Evolutionary conservation across 2,113 vertebrate species (phyloP).

Genomic region (Microcebus lehilahytsara): DNA sequence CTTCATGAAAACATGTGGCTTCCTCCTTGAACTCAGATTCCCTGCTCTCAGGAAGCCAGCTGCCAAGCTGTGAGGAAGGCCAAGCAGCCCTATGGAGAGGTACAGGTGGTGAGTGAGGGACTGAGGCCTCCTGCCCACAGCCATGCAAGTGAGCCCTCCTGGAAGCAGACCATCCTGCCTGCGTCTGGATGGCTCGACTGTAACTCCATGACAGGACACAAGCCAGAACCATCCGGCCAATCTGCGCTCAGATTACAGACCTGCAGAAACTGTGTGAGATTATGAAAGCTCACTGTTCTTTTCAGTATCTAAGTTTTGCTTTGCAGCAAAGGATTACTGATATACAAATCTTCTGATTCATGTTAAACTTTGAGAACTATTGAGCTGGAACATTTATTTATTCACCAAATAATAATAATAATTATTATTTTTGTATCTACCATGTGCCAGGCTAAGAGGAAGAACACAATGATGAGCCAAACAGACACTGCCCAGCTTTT

Average conservation of each 20-base stretch:
- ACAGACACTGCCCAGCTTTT: neutral
- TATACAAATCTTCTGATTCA: neutral
- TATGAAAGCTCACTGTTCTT: neutral
- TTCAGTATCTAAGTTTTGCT: neutral
- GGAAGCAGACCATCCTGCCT: neutral
- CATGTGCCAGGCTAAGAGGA: neutral
- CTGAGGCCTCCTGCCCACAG: neutral
- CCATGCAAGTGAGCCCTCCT: neutral
- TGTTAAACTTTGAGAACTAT: neutral
- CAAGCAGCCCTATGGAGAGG: neutral
- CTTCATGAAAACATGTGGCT: neutral
- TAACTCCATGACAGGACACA: neutral
- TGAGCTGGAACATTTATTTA: neutral
- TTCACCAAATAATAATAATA: neutral
- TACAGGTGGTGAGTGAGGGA: neutral
- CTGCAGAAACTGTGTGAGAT: neutral
- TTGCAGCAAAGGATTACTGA: neutral
- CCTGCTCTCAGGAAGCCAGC: neutral
- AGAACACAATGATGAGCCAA: neutral
- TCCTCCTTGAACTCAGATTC: neutral
- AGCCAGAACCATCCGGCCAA: neutral
- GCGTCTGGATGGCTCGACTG: neutral
- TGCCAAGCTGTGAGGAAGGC: neutral
- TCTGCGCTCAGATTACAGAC: neutral
- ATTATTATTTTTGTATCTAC: neutral